A percentile compares a stretch with the other conserved stretches of the same genome.
Evolutionary conservation across 2,888 invertebrate genomes (phyloP).

Genomic region (Apotomis capreana): DNA sequence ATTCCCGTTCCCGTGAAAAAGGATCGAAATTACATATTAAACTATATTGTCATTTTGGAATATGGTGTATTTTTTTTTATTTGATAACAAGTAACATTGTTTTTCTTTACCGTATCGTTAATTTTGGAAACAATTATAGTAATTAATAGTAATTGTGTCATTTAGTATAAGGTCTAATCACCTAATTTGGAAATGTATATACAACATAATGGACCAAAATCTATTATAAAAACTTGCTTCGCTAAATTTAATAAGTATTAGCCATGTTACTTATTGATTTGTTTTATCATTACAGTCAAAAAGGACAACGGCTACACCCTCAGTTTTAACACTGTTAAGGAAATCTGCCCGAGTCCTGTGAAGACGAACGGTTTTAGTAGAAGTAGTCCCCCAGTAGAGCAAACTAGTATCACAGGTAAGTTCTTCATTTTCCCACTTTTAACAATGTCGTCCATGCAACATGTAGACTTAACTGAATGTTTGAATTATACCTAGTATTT

Average conservation of each 20-base stretch:
- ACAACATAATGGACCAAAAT: background rate
- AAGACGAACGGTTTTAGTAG: slow-evolving; percentile 77
- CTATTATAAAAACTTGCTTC: background rate
- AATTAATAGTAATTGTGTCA: slow-evolving; percentile 7
- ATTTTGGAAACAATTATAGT: background rate
- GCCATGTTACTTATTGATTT: slow-evolving; percentile 12
- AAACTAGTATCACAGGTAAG: slow-evolving; percentile 77
- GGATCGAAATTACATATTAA: background rate
- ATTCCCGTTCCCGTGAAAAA: background rate
- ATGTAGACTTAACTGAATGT: background rate
- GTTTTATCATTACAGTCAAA: slow-evolving; percentile 68
- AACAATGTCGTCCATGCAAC: background rate
- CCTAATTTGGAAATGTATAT: slow-evolving; percentile 2
- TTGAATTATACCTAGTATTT: background rate
- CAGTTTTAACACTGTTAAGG: slow-evolving; percentile 78
- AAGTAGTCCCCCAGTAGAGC: slow-evolving; percentile 78
- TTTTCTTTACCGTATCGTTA: too few species aligned
- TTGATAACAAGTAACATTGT: too few species aligned
- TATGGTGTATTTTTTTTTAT: background rate
- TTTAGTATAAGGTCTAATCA: slow-evolving; percentile 1
- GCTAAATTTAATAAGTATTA: background rate
- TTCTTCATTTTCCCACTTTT: background rate
- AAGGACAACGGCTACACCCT: slow-evolving; percentile 81
- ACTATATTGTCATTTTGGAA: background rate
- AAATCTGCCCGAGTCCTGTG: slow-evolving; percentile 78